phyloP scores from a whole-genome alignment of 2,113 vertebrate species.

The Poeciliopsis turrubarensis region DNA sequence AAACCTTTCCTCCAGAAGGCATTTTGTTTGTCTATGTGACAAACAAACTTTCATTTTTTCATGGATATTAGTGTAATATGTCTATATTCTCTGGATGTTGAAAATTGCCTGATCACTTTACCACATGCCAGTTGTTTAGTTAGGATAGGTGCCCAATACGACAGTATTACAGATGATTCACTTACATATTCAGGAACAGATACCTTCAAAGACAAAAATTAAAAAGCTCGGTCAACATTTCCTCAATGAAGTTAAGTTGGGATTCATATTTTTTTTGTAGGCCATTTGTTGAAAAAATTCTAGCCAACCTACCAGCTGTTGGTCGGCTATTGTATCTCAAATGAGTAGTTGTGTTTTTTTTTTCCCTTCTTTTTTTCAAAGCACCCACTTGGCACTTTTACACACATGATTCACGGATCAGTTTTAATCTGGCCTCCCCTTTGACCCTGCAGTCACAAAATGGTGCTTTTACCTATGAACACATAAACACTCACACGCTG shows the following conservation, averaged over 20 bases:
- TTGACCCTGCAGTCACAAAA: constrained; percentile 24
- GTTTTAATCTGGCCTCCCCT: constrained; percentile 22
- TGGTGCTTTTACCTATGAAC: constrained; percentile 16
- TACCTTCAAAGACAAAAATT: neutral
- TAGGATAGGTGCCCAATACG: no score
- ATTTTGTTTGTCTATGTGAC: no score
- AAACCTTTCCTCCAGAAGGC: no score
- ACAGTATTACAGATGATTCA: no score
- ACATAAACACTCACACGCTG: constrained; percentile 12
- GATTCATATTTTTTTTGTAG: no score
- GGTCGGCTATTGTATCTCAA: neutral
- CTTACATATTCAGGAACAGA: constrained; percentile 4
- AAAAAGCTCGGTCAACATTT: neutral
- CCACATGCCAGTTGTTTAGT: no score
- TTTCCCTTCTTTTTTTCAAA: neutral
- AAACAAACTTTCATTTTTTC: no score
- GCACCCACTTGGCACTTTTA: neutral
- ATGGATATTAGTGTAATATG: no score
- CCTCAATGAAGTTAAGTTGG: neutral
- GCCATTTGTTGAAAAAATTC: no score
- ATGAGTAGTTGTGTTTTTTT: neutral
- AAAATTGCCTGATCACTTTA: no score
- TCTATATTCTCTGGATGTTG: no score
- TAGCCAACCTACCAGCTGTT: neutral
- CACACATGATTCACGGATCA: neutral